Evolutionary conservation across 2,113 vertebrate species (phyloP), one percentile per base, ranked within the genome.

Genomic region (Notiomystis cincta): DNA sequence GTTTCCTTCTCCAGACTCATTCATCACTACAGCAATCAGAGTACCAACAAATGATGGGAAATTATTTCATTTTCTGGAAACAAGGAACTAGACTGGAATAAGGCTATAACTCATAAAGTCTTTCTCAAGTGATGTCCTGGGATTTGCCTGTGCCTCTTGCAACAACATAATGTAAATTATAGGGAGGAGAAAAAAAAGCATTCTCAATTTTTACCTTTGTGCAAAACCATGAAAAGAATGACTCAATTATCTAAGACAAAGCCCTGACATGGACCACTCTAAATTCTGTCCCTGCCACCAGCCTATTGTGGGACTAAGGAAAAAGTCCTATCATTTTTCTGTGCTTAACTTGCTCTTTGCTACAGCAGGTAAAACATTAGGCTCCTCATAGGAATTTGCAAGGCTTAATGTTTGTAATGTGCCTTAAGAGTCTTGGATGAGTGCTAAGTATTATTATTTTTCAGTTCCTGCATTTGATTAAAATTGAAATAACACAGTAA

Each of bases 31-130:
- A 95, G 91, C 56, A 69, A 97, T 97, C 97, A 98, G 96, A 98
- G 96, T 82, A 96, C 89, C 92, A 95, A 93, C 87, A 97, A 97
- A 97, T 58, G 72, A 94, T 67, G 82, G 92, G 97, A 96, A 98
- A 96, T 97, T 91, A 98, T 97, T 98, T 97, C 87, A 96, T 97
- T 97, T 98, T 95, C 96, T 95, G 95, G 87, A 97, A 97, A 95
- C 71, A 89, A 97, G 82, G 87, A 97, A 97, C 96, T 95, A 97
- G 82, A 89, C 87, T 97, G 92, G 73, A 95, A 93, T 92, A 97
- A 95, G 95, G 82, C 95, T 96, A 42, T 73, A 95, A 90, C 56
- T 93, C 53, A 91, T 88, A 31, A 83, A 92, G 80, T 91, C 42
- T 58, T 90, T 92, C 69, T 93, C n/a, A 31, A 82, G 62, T 61